A percentile compares a stretch with the other conserved stretches of the same genome.
Conservation (phyloP, 2,113 vertebrate species). For the Fregata magnificens region DNA sequence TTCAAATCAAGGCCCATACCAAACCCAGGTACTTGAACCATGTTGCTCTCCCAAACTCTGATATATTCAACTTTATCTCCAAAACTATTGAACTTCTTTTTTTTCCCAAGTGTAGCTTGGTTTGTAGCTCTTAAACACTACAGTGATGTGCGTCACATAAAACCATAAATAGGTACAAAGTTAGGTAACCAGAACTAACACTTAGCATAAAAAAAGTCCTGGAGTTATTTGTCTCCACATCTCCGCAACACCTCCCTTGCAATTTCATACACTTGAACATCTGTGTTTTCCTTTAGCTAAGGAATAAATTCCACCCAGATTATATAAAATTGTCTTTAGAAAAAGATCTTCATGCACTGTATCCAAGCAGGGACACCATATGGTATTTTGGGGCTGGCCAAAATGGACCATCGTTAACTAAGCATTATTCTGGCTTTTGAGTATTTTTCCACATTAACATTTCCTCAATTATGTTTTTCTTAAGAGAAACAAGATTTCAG, state of each 20-base stretch:
- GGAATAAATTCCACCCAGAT: constrained; percentile 55
- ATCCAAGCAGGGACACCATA: constrained; percentile 6
- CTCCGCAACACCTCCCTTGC: constrained; percentile 68
- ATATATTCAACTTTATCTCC: neutral
- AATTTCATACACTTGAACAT: constrained; percentile 62
- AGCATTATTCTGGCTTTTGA: neutral
- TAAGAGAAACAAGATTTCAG: neutral
- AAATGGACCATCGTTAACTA: neutral
- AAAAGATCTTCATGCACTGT: neutral
- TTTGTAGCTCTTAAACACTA: neutral
- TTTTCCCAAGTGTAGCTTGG: neutral
- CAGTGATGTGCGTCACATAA: constrained; percentile 21
- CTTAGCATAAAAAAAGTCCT: constrained; percentile 43
- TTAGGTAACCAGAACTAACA: constrained; percentile 64
- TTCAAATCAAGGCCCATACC: neutral
- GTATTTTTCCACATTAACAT: neutral
- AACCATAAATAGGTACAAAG: constrained; percentile 33
- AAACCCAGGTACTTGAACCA: neutral
- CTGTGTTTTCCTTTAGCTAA: constrained; percentile 58
- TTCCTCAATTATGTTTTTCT: neutral
- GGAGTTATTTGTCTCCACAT: constrained; percentile 64
- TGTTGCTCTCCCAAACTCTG: neutral
- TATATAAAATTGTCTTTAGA: constrained; percentile 57
- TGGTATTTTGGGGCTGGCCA: neutral
- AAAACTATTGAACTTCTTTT: neutral